phyloP scores from a whole-genome alignment of 2,113 vertebrate species.

The Axis porcinus region DNA sequence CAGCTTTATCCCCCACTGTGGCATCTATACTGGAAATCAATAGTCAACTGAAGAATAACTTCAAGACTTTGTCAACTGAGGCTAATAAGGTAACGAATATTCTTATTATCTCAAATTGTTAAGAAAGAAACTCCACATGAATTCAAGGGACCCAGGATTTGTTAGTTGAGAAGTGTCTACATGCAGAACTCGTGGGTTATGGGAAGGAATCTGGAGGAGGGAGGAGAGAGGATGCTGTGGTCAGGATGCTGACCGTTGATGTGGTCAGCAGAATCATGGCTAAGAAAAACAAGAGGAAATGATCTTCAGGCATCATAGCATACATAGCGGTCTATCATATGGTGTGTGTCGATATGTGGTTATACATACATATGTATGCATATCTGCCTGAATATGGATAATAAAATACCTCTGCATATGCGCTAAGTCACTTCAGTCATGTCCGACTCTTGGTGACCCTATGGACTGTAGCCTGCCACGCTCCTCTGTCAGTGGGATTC shows the following conservation, averaged over 20 bases:
- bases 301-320: too few relatives aligned
- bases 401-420: too few relatives aligned
- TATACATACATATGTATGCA: too few relatives aligned
- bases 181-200: background rate
- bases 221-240: background rate
- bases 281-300: too few relatives aligned
- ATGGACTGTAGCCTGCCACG: too few relatives aligned
- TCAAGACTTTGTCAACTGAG: slow-evolving; percentile 81
- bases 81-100: slow-evolving; percentile 81
- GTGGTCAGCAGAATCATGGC: background rate
- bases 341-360: too few relatives aligned
- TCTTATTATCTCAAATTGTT: slow-evolving; percentile 14
- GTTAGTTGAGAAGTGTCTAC: background rate
- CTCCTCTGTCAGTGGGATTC: too few relatives aligned
- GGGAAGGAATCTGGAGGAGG: background rate
- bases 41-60: slow-evolving; percentile 78
- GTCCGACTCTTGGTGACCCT: too few relatives aligned
- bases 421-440: too few relatives aligned
- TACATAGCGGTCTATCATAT: too few relatives aligned
- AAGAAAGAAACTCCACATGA: background rate
- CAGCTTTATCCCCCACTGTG: slow-evolving; percentile 79
- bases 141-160: background rate
- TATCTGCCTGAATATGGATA: too few relatives aligned
- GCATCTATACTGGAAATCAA: slow-evolving; percentile 82
- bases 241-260: background rate